A percentile compares a stretch with the other conserved stretches of the same genome.
phyloP scores from a whole-genome alignment of 1,140 invertebrate species.

The Mylabris phalerata region DNA sequence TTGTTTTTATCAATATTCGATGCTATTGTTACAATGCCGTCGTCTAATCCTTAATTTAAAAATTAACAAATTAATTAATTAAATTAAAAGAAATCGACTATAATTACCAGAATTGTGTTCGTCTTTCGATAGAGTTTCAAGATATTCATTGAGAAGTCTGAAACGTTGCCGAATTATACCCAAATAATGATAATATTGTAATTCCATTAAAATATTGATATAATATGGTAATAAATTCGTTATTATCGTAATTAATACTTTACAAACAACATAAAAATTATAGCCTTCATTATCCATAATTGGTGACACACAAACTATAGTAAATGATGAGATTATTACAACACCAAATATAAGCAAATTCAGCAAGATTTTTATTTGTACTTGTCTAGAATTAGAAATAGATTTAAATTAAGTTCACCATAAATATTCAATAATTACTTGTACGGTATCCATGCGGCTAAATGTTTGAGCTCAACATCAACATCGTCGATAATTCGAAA shows the following conservation, averaged over 20 bases:
- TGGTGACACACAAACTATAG: not conserved
- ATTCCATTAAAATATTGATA: constrained; percentile 17
- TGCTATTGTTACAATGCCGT: too few relatives aligned
- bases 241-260: constrained; percentile 3
- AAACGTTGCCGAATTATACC: constrained; percentile 11
- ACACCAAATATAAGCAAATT: not conserved
- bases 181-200: constrained; percentile 18
- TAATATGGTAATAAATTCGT: constrained; percentile 12
- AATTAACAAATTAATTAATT: constrained; percentile 1
- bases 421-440: constrained; percentile 5
- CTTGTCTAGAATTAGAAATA: constrained; percentile 5
- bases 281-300: too few relatives aligned
- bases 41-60: constrained; percentile 6
- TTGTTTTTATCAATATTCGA: not conserved
- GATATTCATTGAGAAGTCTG: constrained; percentile 22
- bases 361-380: constrained; percentile 6
- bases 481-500: constrained; percentile 18
- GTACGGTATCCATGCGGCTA: constrained; percentile 17
- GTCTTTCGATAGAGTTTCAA: constrained; percentile 14
- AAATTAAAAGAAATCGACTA: not conserved
- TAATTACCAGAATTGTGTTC: constrained; percentile 4
- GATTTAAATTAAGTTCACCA: not conserved
- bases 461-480: constrained; percentile 19
- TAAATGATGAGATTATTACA: not conserved
- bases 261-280: not conserved